phyloP scores from a whole-genome alignment of 92 coral and sea anemone species.

The Phymanthus crucifer region DNA sequence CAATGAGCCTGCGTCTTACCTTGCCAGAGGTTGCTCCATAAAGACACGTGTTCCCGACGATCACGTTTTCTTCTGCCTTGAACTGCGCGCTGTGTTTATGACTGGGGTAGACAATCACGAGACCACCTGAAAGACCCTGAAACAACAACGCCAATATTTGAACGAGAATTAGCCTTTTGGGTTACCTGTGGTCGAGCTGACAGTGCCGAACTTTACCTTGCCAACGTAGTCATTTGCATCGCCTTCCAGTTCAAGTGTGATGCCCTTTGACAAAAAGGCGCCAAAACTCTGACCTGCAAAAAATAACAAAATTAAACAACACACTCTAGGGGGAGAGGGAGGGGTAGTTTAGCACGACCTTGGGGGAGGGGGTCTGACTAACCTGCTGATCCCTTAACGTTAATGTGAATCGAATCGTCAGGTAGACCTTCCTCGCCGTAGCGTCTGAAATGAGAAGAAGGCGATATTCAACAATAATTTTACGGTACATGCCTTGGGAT shows the following conservation, averaged over 20 bases:
- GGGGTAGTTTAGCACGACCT: not conserved
- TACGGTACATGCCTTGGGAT: no score
- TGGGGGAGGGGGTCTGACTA: not conserved
- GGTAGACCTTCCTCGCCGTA: constrained; percentile 86
- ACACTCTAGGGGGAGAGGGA: not conserved
- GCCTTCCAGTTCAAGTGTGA: constrained; percentile 91
- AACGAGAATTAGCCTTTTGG: not conserved
- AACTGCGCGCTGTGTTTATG: constrained; percentile 65
- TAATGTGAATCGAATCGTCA: constrained; percentile 79
- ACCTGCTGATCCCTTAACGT: constrained; percentile 95
- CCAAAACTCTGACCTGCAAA: constrained; percentile 94
- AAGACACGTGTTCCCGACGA: constrained; percentile 92
- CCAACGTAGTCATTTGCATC: constrained; percentile 98
- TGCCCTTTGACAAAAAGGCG: constrained; percentile 87
- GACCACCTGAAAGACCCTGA: constrained; percentile 92
- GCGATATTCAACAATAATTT: no score
- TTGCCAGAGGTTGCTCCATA: constrained; percentile 97
- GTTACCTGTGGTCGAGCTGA: not conserved
- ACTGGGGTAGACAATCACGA: constrained; percentile 85
- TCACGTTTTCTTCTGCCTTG: constrained; percentile 88
- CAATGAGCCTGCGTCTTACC: constrained; percentile 47
- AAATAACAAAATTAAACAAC: not conserved
- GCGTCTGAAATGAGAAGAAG: constrained; percentile 32
- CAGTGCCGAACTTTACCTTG: constrained; percentile 55
- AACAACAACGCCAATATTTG: not conserved